These are phyloP conservation scores for Nomada ruficornis DNA, from an alignment of 2,888 invertebrate genomes.

Conservation along the genomic window DNA sequence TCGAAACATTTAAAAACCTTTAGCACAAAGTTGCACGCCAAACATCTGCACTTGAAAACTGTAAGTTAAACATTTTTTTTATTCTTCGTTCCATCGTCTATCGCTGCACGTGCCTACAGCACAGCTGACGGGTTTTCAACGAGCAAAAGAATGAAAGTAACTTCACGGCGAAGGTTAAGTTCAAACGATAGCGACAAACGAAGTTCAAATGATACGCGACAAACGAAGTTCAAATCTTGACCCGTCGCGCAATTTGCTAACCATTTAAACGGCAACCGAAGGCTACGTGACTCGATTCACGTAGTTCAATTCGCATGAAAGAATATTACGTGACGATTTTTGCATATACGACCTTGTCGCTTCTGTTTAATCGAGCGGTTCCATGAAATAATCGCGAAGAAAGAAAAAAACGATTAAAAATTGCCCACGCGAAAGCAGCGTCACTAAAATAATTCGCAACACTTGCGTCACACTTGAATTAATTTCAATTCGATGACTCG, in stretches of 20 bases:
- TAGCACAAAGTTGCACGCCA: too few species aligned
- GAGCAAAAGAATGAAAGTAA: slow-evolving; percentile 8
- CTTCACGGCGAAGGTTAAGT: slow-evolving; percentile 28
- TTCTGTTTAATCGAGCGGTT: slow-evolving; percentile 1
- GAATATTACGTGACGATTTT: slow-evolving; percentile 48
- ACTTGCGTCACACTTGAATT: not conserved
- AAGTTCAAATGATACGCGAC: slow-evolving; percentile 41
- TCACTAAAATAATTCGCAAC: not conserved
- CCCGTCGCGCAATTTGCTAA: slow-evolving; percentile 3
- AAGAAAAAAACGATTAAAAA: not conserved
- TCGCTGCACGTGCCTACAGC: too few species aligned
- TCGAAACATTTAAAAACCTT: too few species aligned
- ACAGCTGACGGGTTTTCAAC: not conserved
- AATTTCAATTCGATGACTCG: slow-evolving; percentile 4
- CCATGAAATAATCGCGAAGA: slow-evolving; percentile 2
- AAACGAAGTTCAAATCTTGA: slow-evolving; percentile 47
- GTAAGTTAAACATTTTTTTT: too few species aligned
- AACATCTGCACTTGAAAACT: too few species aligned
- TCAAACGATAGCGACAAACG: slow-evolving; percentile 31
- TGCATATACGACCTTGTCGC: slow-evolving; percentile 26
- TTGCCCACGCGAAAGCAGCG: not conserved
- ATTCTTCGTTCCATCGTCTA: not conserved
- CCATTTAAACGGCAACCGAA: not conserved
- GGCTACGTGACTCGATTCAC: slow-evolving; percentile 54
- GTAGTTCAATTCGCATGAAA: slow-evolving; percentile 25